A percentile compares a stretch with the other conserved stretches of the same genome.
Evolutionary conservation across 2,113 vertebrate species (phyloP).

Genomic region (Agelaius phoeniceus): DNA sequence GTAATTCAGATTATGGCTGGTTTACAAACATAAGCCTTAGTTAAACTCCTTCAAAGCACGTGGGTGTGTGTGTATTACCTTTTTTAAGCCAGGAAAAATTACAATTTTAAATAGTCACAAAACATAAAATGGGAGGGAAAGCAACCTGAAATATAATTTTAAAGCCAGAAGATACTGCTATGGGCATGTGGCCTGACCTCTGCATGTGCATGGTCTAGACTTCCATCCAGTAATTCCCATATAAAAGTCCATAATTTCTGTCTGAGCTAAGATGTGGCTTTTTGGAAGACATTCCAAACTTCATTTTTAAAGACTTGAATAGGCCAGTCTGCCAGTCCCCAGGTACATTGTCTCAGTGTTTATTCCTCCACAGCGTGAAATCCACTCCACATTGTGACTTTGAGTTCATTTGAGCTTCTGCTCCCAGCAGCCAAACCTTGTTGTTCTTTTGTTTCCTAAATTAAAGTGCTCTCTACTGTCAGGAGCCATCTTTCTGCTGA

Average conservation of each 20-base stretch:
- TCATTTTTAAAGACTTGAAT: neutral
- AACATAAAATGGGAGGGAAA: neutral
- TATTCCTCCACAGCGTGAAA: neutral
- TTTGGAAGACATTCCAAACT: neutral
- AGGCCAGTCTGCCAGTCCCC: neutral
- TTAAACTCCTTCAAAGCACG: neutral
- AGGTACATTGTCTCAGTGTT: neutral
- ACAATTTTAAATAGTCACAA: neutral
- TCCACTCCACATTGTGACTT: neutral
- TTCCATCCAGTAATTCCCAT: neutral
- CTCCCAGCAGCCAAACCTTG: neutral
- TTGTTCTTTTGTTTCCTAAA: neutral
- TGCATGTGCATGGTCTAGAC: rapidly evolving
- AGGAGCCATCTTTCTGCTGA: neutral
- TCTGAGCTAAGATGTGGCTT: neutral
- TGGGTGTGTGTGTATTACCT: neutral
- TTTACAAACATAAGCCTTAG: slow-evolving; percentile 28
- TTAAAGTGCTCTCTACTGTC: neutral
- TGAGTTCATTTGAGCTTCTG: neutral
- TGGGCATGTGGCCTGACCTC: neutral
- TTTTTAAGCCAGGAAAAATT: neutral
- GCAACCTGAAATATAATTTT: neutral
- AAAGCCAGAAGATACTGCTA: neutral
- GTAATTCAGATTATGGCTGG: slow-evolving; percentile 25
- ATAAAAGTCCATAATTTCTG: neutral